phyloP scores from a whole-genome alignment of 2,113 vertebrate genomes.

The Nipponia nippon region DNA sequence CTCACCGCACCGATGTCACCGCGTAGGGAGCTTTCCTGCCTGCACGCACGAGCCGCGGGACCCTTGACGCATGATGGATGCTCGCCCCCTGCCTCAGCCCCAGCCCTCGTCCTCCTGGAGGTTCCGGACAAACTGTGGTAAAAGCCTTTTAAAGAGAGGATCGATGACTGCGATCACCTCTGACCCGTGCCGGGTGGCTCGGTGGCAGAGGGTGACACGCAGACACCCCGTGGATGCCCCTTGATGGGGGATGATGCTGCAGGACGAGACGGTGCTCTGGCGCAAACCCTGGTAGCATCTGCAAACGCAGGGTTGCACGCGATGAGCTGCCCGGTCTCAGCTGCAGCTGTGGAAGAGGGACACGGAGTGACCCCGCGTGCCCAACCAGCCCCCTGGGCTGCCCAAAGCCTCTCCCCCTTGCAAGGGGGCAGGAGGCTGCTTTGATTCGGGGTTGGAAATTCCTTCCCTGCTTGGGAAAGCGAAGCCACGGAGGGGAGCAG shows the following conservation, averaged over 20 bases:
- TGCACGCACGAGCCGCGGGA: rapidly evolving
- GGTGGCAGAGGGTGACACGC: neutral
- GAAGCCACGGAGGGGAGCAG: neutral
- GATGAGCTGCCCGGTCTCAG: neutral
- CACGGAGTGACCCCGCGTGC: rapidly evolving
- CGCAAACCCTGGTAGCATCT: neutral
- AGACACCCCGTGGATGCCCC: neutral
- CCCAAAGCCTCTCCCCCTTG: neutral
- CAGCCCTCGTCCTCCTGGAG: rapidly evolving
- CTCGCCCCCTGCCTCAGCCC: rapidly evolving
- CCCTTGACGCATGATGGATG: neutral
- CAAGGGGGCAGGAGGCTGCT: neutral
- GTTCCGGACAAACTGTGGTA: rapidly evolving
- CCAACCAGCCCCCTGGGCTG: neutral
- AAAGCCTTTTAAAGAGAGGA: neutral
- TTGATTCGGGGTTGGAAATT: neutral
- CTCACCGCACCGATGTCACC: neutral
- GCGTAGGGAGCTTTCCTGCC: rapidly evolving
- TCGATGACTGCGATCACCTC: neutral
- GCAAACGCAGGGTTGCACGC: rapidly evolving
- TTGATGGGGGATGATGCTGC: neutral
- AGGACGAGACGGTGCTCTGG: neutral
- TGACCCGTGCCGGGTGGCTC: neutral
- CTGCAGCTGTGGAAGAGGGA: neutral
- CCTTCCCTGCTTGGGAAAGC: neutral